A percentile compares a stretch with the other conserved stretches of the same genome.
Conservation (phyloP, 2,888 invertebrate genomes). For the Anthrax anthrax region DNA sequence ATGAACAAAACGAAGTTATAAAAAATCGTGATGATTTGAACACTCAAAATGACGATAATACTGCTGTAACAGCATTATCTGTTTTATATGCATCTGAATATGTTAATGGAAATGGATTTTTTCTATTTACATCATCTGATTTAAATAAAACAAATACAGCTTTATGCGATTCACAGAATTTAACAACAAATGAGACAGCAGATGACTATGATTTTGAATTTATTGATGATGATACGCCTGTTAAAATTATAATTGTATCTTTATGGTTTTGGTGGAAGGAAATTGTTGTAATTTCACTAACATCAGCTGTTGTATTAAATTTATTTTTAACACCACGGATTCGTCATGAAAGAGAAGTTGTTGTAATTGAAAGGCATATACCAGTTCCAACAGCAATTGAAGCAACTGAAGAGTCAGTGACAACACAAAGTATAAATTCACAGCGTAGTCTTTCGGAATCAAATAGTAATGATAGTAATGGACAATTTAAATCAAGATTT, state of each 20-base stretch:
- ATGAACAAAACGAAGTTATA: too few relatives aligned
- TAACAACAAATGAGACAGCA: background rate
- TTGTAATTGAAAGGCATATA: constrained; percentile 33
- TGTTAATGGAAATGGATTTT: constrained; percentile 67
- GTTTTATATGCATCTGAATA: constrained; percentile 59
- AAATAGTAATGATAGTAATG: constrained; percentile 11
- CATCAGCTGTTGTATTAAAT: constrained; percentile 56
- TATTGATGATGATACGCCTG: constrained; percentile 43
- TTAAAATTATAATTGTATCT: constrained; percentile 55
- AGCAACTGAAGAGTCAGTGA: constrained; percentile 27
- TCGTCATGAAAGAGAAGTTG: constrained; percentile 25
- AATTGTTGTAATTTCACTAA: constrained; percentile 58
- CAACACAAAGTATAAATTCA: constrained; percentile 8
- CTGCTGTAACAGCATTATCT: constrained; percentile 44
- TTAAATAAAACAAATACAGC: constrained; percentile 37
- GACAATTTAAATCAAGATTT: constrained; percentile 46
- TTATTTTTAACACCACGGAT: constrained; percentile 42
- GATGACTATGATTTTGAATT: constrained; percentile 22
- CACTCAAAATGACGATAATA: constrained; percentile 26
- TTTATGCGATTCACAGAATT: constrained; percentile 23
- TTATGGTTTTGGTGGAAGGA: constrained; percentile 79
- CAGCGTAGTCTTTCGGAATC: constrained; percentile 13
- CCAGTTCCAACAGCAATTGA: constrained; percentile 31
- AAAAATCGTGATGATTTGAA: too few relatives aligned
- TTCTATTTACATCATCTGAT: constrained; percentile 48